Percentiles rank a stretch among this genome's conserved stretches.
These are phyloP conservation scores for Helogale parvula DNA, from an alignment of 2,113 vertebrate genomes.

Conservation along the genomic window DNA sequence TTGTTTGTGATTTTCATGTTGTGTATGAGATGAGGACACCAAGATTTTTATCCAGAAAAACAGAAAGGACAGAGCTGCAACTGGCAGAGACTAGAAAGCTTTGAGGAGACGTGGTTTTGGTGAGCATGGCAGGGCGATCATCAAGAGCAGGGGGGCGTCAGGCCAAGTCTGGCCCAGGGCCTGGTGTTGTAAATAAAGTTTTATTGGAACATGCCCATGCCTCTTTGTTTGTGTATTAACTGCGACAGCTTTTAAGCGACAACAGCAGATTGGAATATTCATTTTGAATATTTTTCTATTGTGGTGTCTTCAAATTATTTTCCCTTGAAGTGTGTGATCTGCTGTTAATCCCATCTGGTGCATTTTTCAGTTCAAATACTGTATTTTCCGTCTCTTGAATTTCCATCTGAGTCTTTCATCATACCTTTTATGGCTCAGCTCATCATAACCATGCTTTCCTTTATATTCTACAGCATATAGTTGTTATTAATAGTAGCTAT, in stretches of 20 bases:
- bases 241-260: background rate
- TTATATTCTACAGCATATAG: background rate
- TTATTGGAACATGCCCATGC: background rate
- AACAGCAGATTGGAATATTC: background rate
- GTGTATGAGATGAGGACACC: background rate
- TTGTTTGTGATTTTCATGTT: too few relatives aligned
- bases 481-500: background rate
- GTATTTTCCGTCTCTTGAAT: background rate
- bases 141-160: rapidly evolving
- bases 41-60: background rate
- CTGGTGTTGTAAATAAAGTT: background rate
- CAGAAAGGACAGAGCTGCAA: background rate
- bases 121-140: rapidly evolving
- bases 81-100: background rate
- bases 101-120: background rate
- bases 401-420: background rate
- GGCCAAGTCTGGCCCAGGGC: background rate
- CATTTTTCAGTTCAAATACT: background rate
- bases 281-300: background rate
- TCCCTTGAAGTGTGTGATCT: background rate
- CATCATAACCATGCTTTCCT: background rate
- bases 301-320: background rate
- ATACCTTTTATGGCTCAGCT: background rate
- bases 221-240: background rate
- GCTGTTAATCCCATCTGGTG: background rate